Evolutionary conservation across 2,888 invertebrate species (phyloP), one percentile per base, ranked within the genome.

Genomic region (Rhagophthalmus giganteus): DNA sequence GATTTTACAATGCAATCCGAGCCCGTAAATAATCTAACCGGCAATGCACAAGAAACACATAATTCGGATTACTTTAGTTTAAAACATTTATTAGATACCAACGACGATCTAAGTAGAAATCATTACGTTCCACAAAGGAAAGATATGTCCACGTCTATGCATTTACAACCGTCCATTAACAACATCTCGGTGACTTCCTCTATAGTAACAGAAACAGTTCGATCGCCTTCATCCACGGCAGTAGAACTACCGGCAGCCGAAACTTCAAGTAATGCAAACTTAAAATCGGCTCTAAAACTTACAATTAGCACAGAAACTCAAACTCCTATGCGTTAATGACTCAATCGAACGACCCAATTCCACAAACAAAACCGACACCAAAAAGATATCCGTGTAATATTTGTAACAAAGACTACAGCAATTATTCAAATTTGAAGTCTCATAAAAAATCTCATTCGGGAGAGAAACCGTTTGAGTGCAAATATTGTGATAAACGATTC

Each of bases 401-500:
- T 26, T 73, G 74, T 51, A 67, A 68, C 2, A 74, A 73, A 58
- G 64, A 61, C 11, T 74, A 73, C 38, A 63, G 67, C 15, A 74
- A 73, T 57, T 71, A 71, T 47, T 71, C 72, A 2, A 73, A 73
- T 61, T 60, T 74, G 41, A 61, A 69, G 25, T 70, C 73, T 11
- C 74, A 74, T 50, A 71, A 72, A 67, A 57, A 73, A 42, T 71
- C 70, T 6, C 74, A 74, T 56, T 72, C 74, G 2, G 74, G 72
- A 2, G 73, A 74, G 47, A 74, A 74, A 56, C 74, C 74, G 1
- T 74, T 71, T 46, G 74, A 73, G 57, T 74, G 74, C 58, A 72
- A 71, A 65, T 73, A 73, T 50, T 74, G 74, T 58, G 72, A 68
- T 30, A 73, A 71, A 58, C 63, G 71, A 10, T 74, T 74, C 53